A percentile compares a stretch with the other conserved stretches of the same genome.
Evolutionary conservation across 2,888 invertebrate genomes (phyloP).

Genomic region (Autographa pulchrina): DNA sequence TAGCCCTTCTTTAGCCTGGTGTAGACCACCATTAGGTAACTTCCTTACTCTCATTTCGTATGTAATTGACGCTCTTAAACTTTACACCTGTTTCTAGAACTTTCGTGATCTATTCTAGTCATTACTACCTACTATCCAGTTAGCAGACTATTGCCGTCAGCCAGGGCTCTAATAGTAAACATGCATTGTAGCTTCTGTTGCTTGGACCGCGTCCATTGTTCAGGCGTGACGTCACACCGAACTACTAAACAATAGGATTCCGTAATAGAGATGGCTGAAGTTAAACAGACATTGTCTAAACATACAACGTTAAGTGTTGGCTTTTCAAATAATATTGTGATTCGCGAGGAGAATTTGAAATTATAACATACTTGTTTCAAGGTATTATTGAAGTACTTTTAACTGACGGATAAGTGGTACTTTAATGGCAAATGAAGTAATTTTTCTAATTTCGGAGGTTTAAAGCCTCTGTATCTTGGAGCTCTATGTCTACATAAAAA

Average conservation of each 20-base stretch:
- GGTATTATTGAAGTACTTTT: neutral
- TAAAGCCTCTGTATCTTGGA: too few species aligned
- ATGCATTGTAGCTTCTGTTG: conserved; percentile 14
- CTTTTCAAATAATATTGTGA: conserved; percentile 9
- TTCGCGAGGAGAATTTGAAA: neutral
- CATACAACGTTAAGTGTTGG: neutral
- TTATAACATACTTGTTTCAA: neutral
- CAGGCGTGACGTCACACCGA: conserved; percentile 19
- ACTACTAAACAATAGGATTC: conserved; percentile 44
- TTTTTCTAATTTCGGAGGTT: too few species aligned
- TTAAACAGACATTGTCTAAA: conserved; percentile 20
- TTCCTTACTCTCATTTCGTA: too few species aligned
- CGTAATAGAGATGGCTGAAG: conserved; percentile 25
- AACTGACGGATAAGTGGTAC: too few species aligned
- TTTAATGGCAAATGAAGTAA: too few species aligned
- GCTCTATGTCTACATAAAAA: too few species aligned
- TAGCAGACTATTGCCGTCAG: neutral
- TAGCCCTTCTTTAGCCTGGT: too few species aligned
- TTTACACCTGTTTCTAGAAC: too few species aligned
- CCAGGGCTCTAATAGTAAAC: conserved; percentile 21
- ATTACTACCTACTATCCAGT: neutral
- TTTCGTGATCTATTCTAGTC: neutral
- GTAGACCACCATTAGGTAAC: too few species aligned
- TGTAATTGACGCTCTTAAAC: too few species aligned
- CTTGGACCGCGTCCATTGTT: conserved; percentile 36